Evolutionary conservation across 2,113 vertebrate species (phyloP), one percentile per base, ranked within the genome.

Genomic region (Lucifuga dentata): DNA sequence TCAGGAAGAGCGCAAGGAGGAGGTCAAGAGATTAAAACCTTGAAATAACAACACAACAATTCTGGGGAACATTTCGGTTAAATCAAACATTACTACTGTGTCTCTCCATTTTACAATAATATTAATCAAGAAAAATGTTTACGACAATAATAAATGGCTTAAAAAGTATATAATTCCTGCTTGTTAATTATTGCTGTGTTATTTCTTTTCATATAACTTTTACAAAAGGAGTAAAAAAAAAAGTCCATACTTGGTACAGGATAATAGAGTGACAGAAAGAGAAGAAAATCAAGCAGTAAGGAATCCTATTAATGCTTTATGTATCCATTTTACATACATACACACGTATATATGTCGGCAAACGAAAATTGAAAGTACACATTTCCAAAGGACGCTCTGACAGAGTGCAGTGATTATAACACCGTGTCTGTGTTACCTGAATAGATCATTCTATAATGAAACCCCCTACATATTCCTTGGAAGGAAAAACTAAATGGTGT

Each of bases 171-270:
- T 23, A 53, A 62, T 81, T 86, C 81, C 80, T 91, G 87, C 80
- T 84, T 68, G 68, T 84, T 88, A 88, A 80, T 87, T 91, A 91
- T 91, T 92, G 87, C 90, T 86, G 65, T 59, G 24, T 26, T 56
- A 59, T 44, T 68, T 81, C 52, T 36, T 52, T 68, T 66, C 21
- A 33, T 8, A 51, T 73, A 59, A 74, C 17, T 66, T 79, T 62
- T 75, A 85, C 44, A 76, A 83, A 90, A 83, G 17, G 32, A 73
- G 11, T 77, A 83, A 33, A 87, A 85, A 76, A 76, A 60, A 24
- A 29, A 55, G 11, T 20, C 56, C 53, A 50, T 59, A 68, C 60
- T 43, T 80, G 51, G 56, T 55, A 74, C 56, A 75, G 63, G 49
- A 39, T 62, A 73, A 76, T 26, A 29, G 44, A 72, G 63, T 59